Base-by-base conservation (phyloP, 2,888 invertebrate genomes). In the Xanthorhoe designata region DNA sequence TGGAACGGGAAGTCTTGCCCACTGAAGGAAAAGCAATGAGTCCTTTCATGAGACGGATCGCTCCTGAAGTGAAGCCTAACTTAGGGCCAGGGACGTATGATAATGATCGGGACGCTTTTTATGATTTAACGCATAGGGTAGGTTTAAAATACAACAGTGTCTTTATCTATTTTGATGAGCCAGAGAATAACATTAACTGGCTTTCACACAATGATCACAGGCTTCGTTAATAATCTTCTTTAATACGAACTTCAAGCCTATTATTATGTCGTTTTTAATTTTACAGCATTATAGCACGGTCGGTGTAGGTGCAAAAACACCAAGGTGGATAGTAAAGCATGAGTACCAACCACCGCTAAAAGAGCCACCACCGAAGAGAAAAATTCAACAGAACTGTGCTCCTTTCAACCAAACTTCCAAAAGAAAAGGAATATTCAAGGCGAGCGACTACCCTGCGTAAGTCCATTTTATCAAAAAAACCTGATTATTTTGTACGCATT, bases 1-100 rank as follows among this genome's bases (percentile, higher is more conserved):
- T 94, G 64, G 78, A 86, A 0, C 88, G 95, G 3, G 92, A 92
- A 52, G 88, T 88, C 0, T 73, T 94, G 61, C 94, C 95, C 0
- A 74, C 75, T 0, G 78, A 77, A 13, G 94, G 94, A 0, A 91
- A 94, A 6, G 71, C 72, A 3, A 57, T 94, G 72, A 90, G 86
- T 57, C 85, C 94, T 0, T 94, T 94, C 69, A 94, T 95, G 94
- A 86, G 94, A 32, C 79, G 89, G 6, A 74, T 80, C 0, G 77
- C 81, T 4, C 77, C 76, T 0, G 91, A 93, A 74, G 69, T 82
- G 3, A 75, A 74, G 53, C 83, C 84, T 0, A 84, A 88, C 47
- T 52, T 89, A 38, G 90, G 89, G 0, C 93, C 93, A 0, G 86
- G 81, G 0, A 75, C 82, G 1, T 86, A 92, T 62, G 81, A 89